A percentile compares a stretch with the other conserved stretches of the same genome.
Conservation (phyloP, 1,140 invertebrate species). For the Dendrolimus kikuchii region DNA sequence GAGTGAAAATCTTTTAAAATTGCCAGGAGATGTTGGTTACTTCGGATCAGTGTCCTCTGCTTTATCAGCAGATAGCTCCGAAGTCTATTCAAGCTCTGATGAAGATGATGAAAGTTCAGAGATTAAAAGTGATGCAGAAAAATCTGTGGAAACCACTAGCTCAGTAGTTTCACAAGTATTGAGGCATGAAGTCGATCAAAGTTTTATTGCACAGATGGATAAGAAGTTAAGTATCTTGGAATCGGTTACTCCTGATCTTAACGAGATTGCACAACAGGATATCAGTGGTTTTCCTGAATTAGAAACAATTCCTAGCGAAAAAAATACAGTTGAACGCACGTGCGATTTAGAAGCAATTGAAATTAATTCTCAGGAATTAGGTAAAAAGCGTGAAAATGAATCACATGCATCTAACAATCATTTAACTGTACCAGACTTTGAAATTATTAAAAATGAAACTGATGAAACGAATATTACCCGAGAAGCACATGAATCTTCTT, state of each 20-base stretch:
- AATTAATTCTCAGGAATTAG: too few relatives aligned
- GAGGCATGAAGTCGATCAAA: constrained; percentile 46
- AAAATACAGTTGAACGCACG: too few relatives aligned
- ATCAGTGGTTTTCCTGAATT: constrained; percentile 10
- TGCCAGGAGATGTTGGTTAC: constrained; percentile 52
- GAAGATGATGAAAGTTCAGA: constrained; percentile 69
- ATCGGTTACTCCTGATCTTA: constrained; percentile 18
- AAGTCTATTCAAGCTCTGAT: constrained; percentile 58
- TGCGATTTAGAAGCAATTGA: too few relatives aligned
- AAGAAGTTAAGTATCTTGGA: constrained; percentile 48
- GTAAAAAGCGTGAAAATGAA: too few relatives aligned
- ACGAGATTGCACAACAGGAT: constrained; percentile 14
- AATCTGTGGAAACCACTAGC: constrained; percentile 69
- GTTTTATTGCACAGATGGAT: constrained; percentile 55
- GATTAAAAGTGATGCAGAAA: constrained; percentile 41
- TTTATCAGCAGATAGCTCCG: constrained; percentile 62
- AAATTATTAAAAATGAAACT: constrained; percentile 8
- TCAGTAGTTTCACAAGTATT: constrained; percentile 71
- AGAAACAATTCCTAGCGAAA: neutral
- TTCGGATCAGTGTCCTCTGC: constrained; percentile 58
- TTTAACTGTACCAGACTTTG: constrained; percentile 4
- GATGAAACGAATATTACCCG: constrained; percentile 4
- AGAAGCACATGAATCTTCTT: constrained; percentile 9
- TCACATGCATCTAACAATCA: neutral
- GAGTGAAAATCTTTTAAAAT: constrained; percentile 52